Conservation (phyloP, 53 echinoderm and acorn worm species). For the Pentamera pediparva region DNA sequence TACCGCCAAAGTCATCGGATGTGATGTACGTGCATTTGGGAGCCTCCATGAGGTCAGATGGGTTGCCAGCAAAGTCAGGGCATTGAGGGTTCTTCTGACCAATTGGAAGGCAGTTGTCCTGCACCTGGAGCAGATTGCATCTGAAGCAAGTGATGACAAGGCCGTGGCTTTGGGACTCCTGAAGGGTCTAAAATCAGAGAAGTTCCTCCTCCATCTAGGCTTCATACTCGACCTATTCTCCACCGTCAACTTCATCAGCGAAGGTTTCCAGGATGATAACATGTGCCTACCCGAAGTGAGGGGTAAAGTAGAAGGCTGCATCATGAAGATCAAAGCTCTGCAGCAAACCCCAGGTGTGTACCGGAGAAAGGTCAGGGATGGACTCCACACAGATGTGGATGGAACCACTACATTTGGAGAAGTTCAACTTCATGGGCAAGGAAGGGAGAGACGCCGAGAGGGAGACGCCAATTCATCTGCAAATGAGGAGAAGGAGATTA, state of each 20-base stretch:
- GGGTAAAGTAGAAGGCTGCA: not conserved
- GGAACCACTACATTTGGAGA: no score
- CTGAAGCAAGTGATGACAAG: not conserved
- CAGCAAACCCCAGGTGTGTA: not conserved
- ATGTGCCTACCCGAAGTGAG: slow-evolving; percentile 3
- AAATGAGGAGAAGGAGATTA: no score
- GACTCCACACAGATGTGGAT: no score
- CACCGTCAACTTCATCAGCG: slow-evolving; percentile 1
- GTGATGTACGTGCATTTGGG: not conserved
- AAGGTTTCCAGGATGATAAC: slow-evolving; percentile 4
- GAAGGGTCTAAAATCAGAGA: not conserved
- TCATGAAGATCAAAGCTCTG: not conserved
- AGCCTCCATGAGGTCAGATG: slow-evolving; percentile 3
- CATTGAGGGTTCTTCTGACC: not conserved
- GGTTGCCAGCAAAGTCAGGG: slow-evolving; percentile 10
- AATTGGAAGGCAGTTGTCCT: not conserved
- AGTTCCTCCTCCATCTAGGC: not conserved
- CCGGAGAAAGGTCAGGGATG: not conserved
- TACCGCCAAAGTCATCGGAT: not conserved
- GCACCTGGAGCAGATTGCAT: not conserved
- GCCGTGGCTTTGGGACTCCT: not conserved
- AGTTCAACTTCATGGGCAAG: not conserved
- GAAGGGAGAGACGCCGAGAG: not conserved
- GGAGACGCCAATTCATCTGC: no score
- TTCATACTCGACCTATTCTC: slow-evolving; percentile 6